These are phyloP conservation scores for Lasioglossum leucozonium DNA, from an alignment of 2,888 invertebrate genomes.

Conservation along the genomic window DNA sequence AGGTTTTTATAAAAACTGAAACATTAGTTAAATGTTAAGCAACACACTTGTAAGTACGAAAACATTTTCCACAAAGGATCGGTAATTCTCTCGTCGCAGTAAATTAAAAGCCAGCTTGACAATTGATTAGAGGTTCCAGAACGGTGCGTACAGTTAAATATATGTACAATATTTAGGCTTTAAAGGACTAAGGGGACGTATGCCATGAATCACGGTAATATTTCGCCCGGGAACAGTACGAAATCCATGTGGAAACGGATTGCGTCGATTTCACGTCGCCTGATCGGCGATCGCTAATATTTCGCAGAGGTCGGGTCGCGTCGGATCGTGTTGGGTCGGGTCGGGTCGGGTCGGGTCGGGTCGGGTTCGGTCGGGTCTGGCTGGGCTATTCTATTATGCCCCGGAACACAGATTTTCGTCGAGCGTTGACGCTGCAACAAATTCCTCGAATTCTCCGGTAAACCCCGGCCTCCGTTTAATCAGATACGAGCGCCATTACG, in stretches of 20 bases:
- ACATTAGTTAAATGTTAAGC: neutral
- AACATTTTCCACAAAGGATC: too few species aligned
- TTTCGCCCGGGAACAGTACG: neutral
- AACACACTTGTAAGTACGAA: too few species aligned
- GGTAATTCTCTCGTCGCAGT: too few species aligned
- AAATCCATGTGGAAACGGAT: neutral
- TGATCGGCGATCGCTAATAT: neutral
- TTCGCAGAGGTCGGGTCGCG: neutral
- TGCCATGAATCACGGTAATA: neutral
- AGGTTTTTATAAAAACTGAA: neutral
- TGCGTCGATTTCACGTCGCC: neutral
- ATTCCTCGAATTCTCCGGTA: neutral
- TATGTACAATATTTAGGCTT: neutral
- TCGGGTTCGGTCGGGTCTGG: neutral
- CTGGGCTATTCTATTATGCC: slow-evolving; percentile 11
- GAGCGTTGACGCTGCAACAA: slow-evolving; percentile 8
- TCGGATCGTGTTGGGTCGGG: too few species aligned
- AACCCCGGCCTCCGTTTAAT: slow-evolving; percentile 34
- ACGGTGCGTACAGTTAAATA: too few species aligned
- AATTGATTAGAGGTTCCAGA: too few species aligned
- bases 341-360: too few species aligned
- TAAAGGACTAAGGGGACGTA: neutral
- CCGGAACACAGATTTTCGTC: slow-evolving; percentile 1
- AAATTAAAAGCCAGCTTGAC: too few species aligned
- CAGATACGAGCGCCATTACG: slow-evolving; percentile 45